Evolutionary conservation across 2,888 invertebrate species (phyloP), one percentile per base, ranked within the genome.

Genomic region (Laothoe populi): DNA sequence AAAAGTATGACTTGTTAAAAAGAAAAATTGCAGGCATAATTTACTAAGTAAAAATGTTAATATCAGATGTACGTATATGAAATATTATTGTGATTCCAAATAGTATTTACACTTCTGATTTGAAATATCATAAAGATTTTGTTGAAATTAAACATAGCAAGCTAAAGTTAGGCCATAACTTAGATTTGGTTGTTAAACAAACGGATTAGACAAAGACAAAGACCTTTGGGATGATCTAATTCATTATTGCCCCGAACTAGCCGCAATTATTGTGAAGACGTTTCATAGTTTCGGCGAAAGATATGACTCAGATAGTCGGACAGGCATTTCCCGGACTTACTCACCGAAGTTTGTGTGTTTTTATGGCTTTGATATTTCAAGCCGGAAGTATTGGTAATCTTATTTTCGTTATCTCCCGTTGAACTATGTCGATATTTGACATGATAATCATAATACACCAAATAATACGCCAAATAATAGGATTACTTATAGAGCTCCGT

Each of bases 271-370:
- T 49, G 48, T 62, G 72, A 75, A 70, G 68, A 66, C 64, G 73
- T 83, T 84, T 86, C 87, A 88, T 84, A 79, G 77, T 82, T 88
- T 85, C 88, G 86, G 83, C 74, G 84, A 85, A 88, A 82, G 76
- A 78, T 64, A 64, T 88, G 79, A 88, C 76, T 88, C 82, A 84
- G 72, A 75, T 79, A 31, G 77, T 80, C 78, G 81, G 74, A 77
- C 74, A 70, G 73, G 69, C 76, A 72, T 75, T 75, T 77, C 76
- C 79, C 79, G 76, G 75, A 69, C 71, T 65, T 64, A 71, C 72
- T 70, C 65, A 68, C 73, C 21, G 40, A 49, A n/a, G 44, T 40
- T 10, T 16, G 16, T 57, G 24, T 48, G 13, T 48, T 35, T 53
- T 53, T 60, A 60, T 11, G 11, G 48, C 67, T 66, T 59, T 24